A percentile compares a stretch with the other conserved stretches of the same genome.
phyloP scores from a whole-genome alignment of 2,797 vertebrate species.

The Cossypha caffra region DNA sequence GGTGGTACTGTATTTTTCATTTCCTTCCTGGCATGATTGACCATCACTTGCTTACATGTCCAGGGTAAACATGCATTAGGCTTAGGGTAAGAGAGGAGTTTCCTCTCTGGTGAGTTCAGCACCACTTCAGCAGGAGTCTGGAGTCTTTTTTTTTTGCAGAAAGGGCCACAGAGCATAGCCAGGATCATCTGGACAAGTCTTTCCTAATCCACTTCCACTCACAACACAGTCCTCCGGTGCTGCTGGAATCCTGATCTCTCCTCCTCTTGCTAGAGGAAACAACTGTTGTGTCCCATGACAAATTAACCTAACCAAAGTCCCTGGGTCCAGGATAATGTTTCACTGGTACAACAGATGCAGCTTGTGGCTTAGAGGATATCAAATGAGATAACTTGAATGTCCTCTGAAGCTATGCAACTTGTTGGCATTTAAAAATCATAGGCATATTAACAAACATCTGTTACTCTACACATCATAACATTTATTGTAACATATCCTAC shows the following conservation, averaged over 20 bases:
- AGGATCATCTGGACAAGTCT: neutral
- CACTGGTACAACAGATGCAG: neutral
- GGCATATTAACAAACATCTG: slow-evolving; percentile 30
- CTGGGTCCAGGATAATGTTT: neutral
- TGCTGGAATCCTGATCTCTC: neutral
- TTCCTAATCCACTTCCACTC: neutral
- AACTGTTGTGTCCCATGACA: neutral
- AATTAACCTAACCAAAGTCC: neutral
- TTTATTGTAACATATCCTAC: neutral
- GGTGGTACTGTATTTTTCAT: neutral
- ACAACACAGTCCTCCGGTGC: neutral
- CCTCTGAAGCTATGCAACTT: neutral
- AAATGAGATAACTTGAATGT: neutral
- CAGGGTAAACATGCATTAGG: neutral
- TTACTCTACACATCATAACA: neutral
- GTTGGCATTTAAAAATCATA: slow-evolving; percentile 18
- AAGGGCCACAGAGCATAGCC: neutral
- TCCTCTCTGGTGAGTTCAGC: neutral
- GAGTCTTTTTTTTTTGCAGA: neutral
- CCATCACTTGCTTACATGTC: neutral
- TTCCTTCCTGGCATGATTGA: neutral
- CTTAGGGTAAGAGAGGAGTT: neutral
- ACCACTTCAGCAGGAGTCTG: neutral
- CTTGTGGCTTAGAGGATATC: neutral
- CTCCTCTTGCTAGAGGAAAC: neutral